These are phyloP conservation scores for Clarias macrocephalus DNA, from an alignment of 2,113 vertebrate species.

Conservation along the genomic window DNA sequence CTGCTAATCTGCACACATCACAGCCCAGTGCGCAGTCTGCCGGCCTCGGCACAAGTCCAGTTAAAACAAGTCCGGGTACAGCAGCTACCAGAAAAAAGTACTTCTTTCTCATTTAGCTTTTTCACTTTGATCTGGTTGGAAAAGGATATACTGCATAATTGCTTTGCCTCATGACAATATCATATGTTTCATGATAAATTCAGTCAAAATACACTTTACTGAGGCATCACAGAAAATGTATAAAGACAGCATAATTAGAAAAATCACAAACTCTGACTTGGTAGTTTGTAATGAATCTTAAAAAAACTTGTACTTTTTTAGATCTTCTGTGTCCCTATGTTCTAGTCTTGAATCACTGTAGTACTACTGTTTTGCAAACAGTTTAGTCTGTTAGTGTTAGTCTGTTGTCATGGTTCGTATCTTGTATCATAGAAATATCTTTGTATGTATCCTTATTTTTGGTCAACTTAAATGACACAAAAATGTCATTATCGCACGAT, in stretches of 20 bases:
- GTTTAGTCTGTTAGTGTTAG: too few species aligned
- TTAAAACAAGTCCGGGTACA: slow-evolving; percentile 30
- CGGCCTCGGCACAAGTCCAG: slow-evolving; percentile 11
- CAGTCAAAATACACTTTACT: background rate
- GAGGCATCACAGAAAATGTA: background rate
- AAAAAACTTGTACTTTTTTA: background rate
- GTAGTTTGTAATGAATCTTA: background rate
- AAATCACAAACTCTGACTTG: background rate
- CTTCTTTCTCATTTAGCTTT: background rate
- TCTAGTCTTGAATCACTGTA: background rate
- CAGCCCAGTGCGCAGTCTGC: slow-evolving; percentile 34
- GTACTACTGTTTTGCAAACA: background rate
- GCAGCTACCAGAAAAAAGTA: slow-evolving; percentile 4
- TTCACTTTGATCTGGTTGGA: background rate
- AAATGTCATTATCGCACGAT: background rate
- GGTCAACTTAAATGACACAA: background rate
- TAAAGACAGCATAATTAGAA: background rate
- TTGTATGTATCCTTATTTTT: background rate
- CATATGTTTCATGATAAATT: background rate
- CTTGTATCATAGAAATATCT: too few species aligned
- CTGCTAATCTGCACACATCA: slow-evolving; percentile 57
- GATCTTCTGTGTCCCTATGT: too few species aligned
- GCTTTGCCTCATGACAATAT: background rate
- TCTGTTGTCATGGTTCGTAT: background rate
- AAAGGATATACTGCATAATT: background rate